Evolutionary conservation across 1,140 invertebrate genomes (phyloP), one percentile per base, ranked within the genome.

Genomic region (Meloidogyne hapla): DNA sequence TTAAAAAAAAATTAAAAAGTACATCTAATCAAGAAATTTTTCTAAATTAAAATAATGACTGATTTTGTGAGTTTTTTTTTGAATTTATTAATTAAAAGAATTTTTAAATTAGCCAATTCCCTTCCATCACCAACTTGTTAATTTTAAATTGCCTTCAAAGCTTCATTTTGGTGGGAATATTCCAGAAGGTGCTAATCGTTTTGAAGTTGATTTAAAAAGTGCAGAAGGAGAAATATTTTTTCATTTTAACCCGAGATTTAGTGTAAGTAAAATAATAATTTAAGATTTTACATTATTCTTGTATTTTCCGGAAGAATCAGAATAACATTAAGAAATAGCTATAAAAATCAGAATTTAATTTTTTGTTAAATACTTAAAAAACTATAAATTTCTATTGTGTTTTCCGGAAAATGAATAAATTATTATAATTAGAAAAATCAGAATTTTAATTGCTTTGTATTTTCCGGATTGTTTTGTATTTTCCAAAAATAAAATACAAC

Each of bases 241-340:
- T 2, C 75, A 76, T n/a, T 76, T 76, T 26, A 76, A 76, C 23
- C 67, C 75, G 6, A 40, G 75, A 56, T 76, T 76, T 45, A n/a
- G 21, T 26, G 74, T 73, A 74, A 74, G 23, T 18, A 40, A 23
- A n/a, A n/a, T n/a, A n/a, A n/a, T 38, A 25, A 38, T 67, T 21
- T 38, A 1, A 42, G 21, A 42, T n/a, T n/a, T n/a, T n/a, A n/a
- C n/a, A 67, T 64, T 63, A n/a, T n/a, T 8, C 6, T 56, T n/a
- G n/a, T 56, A 15, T 56, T 33, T 21, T 28, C 25, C 25, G 2
- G 23, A 65, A 65, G 1, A 38, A 38, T 26, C 25, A 65, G 64
- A 38, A 28, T 65, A 26, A 23, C 0, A 15, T 4, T 23, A 15
- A 9, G 15, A 13, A 40, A 40, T 40, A 18, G 8, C 4, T 8